Evolutionary conservation across 2,888 invertebrate species (phyloP).

Genomic region (Dryadula phaetusa): DNA sequence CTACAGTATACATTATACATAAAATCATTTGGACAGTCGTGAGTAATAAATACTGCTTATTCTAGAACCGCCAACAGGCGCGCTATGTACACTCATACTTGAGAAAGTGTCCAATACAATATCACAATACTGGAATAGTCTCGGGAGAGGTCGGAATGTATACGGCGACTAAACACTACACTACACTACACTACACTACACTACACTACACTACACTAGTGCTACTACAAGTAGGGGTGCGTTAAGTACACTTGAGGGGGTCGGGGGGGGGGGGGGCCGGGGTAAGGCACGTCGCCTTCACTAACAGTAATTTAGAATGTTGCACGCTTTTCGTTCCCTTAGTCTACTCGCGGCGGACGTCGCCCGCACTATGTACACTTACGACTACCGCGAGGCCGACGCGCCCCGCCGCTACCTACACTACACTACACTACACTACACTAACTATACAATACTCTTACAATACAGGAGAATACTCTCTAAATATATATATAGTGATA

Average conservation of each 20-base stretch:
- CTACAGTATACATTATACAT: slow-evolving; percentile 31
- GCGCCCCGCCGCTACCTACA: background rate
- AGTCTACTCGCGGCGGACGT: slow-evolving; percentile 37
- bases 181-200: too few relatives aligned
- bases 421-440: too few relatives aligned
- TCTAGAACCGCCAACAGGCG: slow-evolving; percentile 41
- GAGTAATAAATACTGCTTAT: slow-evolving; percentile 45
- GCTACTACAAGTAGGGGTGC: too few relatives aligned
- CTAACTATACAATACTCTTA: too few relatives aligned
- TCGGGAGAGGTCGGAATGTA: slow-evolving; percentile 48
- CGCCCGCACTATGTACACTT: slow-evolving; percentile 18
- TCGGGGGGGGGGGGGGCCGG: slow-evolving; percentile 38
- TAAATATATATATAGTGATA: too few relatives aligned
- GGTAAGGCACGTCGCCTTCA: slow-evolving; percentile 54
- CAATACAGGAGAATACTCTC: too few relatives aligned
- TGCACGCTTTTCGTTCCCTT: slow-evolving; percentile 68
- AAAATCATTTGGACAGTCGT: slow-evolving; percentile 40
- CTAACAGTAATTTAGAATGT: slow-evolving; percentile 77
- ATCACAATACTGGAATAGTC: slow-evolving; percentile 42
- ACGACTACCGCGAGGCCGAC: background rate
- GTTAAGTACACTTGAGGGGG: slow-evolving; percentile 23
- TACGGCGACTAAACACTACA: too few relatives aligned
- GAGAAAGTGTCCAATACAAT: slow-evolving; percentile 35
- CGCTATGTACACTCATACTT: slow-evolving; percentile 38
- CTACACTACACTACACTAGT: too few relatives aligned